Percentiles rank a stretch among this genome's conserved stretches.
Evolutionary conservation across 2,797 vertebrate genomes (phyloP).

Genomic region (Taeniopygia guttata): DNA sequence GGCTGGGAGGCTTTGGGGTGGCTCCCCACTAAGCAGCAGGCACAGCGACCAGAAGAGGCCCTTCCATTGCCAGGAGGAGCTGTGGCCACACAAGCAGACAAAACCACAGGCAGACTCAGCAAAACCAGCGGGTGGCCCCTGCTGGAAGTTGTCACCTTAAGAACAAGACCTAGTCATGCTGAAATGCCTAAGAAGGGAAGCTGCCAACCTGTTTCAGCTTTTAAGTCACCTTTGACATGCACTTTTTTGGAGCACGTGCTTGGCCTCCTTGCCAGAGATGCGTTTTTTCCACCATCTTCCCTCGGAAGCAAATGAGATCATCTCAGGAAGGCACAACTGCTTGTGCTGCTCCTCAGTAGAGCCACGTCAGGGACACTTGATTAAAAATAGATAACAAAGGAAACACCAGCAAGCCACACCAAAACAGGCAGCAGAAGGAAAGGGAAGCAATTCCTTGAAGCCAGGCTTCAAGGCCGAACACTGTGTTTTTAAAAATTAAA

Average conservation of each 20-base stretch:
- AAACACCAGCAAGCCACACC: conserved; percentile 12
- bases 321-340: background rate
- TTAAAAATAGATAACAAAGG: conserved; percentile 28
- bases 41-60: background rate
- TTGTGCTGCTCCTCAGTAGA: background rate
- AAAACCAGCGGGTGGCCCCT: background rate
- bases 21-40: background rate
- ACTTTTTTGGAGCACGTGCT: accelerated
- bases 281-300: background rate
- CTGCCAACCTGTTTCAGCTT: background rate
- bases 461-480: background rate
- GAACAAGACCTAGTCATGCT: accelerated
- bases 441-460: background rate
- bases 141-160: background rate
- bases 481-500: background rate
- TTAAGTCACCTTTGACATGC: background rate
- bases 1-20: background rate
- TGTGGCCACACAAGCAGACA: background rate
- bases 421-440: background rate
- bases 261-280: accelerated
- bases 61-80: background rate
- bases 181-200: background rate
- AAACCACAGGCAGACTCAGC: background rate
- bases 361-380: background rate
- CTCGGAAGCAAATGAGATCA: background rate